Percentiles rank a stretch among this genome's conserved stretches.
Conservation (phyloP, 2,888 invertebrate genomes). For the Amblyjoppa fuscipennis region DNA sequence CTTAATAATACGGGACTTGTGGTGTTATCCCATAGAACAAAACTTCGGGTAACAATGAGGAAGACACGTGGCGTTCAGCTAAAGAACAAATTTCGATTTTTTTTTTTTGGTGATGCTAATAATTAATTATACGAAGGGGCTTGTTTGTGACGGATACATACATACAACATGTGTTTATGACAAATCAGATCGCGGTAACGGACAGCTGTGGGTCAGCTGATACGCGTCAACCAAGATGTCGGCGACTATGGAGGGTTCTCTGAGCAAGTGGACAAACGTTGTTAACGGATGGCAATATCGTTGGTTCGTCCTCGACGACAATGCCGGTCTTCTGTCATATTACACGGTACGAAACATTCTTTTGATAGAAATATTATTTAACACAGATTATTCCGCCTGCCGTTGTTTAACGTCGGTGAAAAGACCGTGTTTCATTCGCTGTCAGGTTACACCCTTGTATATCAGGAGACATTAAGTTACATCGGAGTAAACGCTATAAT, state of each 20-base stretch:
- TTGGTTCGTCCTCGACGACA: constrained; percentile 99
- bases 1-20: background rate
- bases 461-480: background rate
- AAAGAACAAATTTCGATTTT: background rate
- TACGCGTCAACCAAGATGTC: constrained; percentile 82
- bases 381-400: background rate
- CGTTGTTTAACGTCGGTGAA: background rate
- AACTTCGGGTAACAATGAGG: background rate
- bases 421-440: background rate
- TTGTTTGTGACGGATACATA: background rate
- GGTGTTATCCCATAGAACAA: background rate
- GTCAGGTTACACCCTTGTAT: constrained; percentile 44
- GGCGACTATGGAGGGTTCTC: constrained; percentile 94
- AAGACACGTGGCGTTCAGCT: background rate
- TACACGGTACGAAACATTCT: constrained; percentile 93
- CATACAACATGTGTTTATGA: background rate
- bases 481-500: background rate
- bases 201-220: constrained; percentile 57
- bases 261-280: constrained; percentile 99
- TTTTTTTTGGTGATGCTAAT: background rate
- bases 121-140: background rate
- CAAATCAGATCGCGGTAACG: constrained; percentile 9
- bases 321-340: constrained; percentile 97
- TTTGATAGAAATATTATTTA: background rate
- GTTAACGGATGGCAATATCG: constrained; percentile 99